Base-by-base conservation (phyloP, 2,888 invertebrate species). In the Andrena trimmerana region DNA sequence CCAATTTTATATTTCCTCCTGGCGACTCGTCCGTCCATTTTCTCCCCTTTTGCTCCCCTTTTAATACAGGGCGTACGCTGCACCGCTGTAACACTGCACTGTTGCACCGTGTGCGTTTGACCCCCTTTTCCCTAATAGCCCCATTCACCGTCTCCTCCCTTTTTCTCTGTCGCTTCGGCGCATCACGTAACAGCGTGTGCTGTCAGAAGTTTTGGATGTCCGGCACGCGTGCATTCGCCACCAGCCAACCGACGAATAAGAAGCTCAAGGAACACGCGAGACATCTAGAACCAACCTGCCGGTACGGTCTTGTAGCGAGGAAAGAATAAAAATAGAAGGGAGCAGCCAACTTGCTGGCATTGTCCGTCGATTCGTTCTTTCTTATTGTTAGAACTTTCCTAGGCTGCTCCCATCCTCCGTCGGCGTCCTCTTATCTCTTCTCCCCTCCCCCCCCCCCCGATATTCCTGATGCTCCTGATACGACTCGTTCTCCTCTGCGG, bases 121-220 rank as follows among this genome's bases (percentile, higher is more conserved):
- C 83, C 83, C 88, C 73, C 83, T 82, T 83, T 81, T 69, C 71
- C 62, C 69, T 72, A 83, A 78, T 68, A 76, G 75, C 59, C 67
- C 83, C 80, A 75, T 78, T 72, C 86, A 71, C 66, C n/a, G 24
- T 69, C 48, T 52, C 42, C 65, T 42, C 75, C 65, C 77, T 62
- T 68, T 85, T 70, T 70, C 57, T 54, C 59, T 50, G 60, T 63
- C 52, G 78, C 50, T 65, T 31, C 52, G 50, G 59, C 33, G 65
- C 59, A 42, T 65, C 66, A n/a, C 29, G 54, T 10, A 52, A 10
- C 48, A 62, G 54, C 60, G 60, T 52, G 31, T 54, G 78, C 20
- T 48, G 57, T 48, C 52, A 54, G 24, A 24, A 63, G 65, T 80
- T 42, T 80, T 33, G 54, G 65, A 48, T 36, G 59, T 42, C 63